Percentiles rank a stretch among this genome's conserved stretches.
phyloP scores from a whole-genome alignment of 2,888 invertebrate species.

The Saturnia pavonia region DNA sequence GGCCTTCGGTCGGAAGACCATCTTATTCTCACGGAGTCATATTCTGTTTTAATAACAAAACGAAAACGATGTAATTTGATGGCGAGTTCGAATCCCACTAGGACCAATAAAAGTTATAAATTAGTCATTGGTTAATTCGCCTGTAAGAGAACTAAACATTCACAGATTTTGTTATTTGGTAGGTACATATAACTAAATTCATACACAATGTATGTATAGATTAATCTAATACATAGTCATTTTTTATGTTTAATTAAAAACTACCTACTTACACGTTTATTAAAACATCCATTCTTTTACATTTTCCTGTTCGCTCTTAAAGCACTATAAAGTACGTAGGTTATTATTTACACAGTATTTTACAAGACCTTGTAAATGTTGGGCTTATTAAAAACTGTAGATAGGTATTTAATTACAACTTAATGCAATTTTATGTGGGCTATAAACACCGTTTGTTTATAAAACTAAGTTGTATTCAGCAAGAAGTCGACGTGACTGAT shows the following conservation, averaged over 20 bases:
- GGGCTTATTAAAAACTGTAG: slow-evolving; percentile 22
- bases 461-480: slow-evolving; percentile 44
- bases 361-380: slow-evolving; percentile 10
- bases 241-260: not conserved
- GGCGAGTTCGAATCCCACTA: not conserved
- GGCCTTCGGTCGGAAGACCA: too few species aligned
- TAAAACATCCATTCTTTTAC: not conserved
- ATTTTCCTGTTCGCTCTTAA: not conserved
- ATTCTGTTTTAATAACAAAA: too few species aligned
- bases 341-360: slow-evolving; percentile 5
- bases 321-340: not conserved
- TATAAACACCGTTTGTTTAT: slow-evolving; percentile 44
- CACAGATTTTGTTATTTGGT: not conserved
- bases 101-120: not conserved
- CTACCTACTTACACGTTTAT: not conserved
- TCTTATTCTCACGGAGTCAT: too few species aligned
- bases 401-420: slow-evolving; percentile 45
- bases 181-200: not conserved
- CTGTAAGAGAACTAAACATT: not conserved
- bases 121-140: not conserved
- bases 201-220: not conserved
- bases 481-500: slow-evolving; percentile 54
- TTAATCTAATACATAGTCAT: not conserved
- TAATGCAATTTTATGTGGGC: slow-evolving; percentile 41
- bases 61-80: not conserved